Evolutionary conservation across 2,113 vertebrate species (phyloP).

Genomic region (Corythaeola cristata): DNA sequence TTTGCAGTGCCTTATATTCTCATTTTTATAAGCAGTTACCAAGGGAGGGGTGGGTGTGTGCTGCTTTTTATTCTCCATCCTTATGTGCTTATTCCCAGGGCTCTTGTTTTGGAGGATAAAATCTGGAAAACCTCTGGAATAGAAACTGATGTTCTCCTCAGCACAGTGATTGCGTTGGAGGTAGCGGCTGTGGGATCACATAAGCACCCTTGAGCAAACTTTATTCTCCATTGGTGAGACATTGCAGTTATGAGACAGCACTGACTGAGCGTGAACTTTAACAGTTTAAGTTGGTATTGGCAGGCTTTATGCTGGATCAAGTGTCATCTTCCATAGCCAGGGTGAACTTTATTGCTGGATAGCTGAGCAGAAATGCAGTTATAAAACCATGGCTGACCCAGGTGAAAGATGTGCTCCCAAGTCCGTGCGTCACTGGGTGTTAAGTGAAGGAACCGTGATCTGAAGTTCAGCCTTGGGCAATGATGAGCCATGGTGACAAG

Average conservation of each 20-base stretch:
- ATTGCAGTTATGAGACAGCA: not conserved
- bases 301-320: not conserved
- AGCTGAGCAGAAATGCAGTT: not conserved
- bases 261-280: rapidly evolving
- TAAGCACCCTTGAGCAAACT: not conserved
- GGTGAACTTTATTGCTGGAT: not conserved
- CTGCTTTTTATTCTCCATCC: not conserved
- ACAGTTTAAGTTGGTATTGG: not conserved
- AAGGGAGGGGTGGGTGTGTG: not conserved
- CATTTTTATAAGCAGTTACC: not conserved
- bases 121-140: not conserved
- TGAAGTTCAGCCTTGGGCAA: not conserved
- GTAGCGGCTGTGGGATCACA: not conserved
- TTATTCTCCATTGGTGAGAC: not conserved
- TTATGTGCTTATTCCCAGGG: not conserved
- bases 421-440: rapidly evolving
- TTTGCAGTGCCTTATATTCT: not conserved
- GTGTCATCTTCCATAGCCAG: not conserved
- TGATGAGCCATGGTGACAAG: not conserved
- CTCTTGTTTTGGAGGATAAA: not conserved
- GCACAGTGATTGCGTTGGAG: not conserved
- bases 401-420: not conserved
- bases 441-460: not conserved
- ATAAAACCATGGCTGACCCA: not conserved
- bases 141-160: not conserved